These are phyloP conservation scores for Falcaria lacertinaria DNA, from an alignment of 2,888 invertebrate species.

Conservation along the genomic window DNA sequence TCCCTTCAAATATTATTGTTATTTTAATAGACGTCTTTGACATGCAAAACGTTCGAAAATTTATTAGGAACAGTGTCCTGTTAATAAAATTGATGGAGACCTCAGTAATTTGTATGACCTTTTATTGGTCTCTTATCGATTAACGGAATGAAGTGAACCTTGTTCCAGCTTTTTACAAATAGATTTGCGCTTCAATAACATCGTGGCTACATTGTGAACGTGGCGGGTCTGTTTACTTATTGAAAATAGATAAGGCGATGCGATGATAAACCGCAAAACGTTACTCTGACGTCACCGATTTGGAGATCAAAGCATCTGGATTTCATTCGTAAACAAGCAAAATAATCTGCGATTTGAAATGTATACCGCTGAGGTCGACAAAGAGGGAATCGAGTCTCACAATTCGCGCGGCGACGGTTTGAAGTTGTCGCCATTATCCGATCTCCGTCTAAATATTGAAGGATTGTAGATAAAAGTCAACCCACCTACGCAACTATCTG, in stretches of 20 bases:
- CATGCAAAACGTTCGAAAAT: constrained; percentile 13
- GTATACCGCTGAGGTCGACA: constrained; percentile 13
- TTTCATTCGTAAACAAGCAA: constrained; percentile 7
- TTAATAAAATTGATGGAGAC: neutral
- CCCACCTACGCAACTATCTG: neutral
- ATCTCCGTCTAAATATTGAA: neutral
- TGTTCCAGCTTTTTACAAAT: no score
- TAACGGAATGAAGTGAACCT: no score
- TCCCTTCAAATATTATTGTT: constrained; percentile 24
- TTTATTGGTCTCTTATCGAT: neutral
- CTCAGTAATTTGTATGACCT: neutral
- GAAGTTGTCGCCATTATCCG: constrained; percentile 10
- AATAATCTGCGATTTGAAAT: constrained; percentile 17
- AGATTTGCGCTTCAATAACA: no score
- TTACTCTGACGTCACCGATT: neutral
- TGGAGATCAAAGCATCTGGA: neutral
- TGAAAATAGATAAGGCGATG: no score
- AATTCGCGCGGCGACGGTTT: neutral
- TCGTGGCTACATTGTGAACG: no score
- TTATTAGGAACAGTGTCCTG: constrained; percentile 19
- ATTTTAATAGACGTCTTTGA: constrained; percentile 26
- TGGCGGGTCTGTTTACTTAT: no score
- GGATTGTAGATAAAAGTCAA: neutral
- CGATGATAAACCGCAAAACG: no score
- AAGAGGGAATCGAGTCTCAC: constrained; percentile 1